Evolutionary conservation across 2,113 vertebrate species (phyloP), one percentile per base, ranked within the genome.

Genomic region (Oreochromis spilurus): DNA sequence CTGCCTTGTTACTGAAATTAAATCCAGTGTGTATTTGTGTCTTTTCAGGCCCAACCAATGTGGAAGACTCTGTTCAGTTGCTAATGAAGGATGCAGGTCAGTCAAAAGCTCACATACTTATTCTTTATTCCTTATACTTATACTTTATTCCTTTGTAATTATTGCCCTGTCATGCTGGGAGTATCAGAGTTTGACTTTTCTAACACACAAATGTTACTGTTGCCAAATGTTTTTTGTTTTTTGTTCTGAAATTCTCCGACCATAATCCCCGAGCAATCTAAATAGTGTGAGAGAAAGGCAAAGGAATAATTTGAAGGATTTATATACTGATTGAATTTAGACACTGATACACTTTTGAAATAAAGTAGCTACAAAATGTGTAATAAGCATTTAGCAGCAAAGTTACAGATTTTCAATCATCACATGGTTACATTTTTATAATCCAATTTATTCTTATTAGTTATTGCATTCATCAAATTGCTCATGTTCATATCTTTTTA

Each of bases 31-130:
- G 3, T 89, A 9, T 75, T 79, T 86, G 58, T 88, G 26, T 82
- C 13, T 87, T 87, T 89, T 11, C 86, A 99, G 98, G 97, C 6
- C 96, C 98, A 57, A 97, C 97, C 43, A 97, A 96, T 57, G 88
- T 98, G 82, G 97, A 98, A 91, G 96, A 99, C 90, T 94, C 96
- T n/a, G 97, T 95, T 94, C 96, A 97, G 92, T 80, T 99, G 88
- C 95, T 98, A 85, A 98, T 99, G 93, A 99, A 99, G 96, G 98
- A 99, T 96, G 98, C 98, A 92, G 98, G 98, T 99, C 96, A 93
- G 92, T 91, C 4, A 65, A 82, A 79, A 12, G 5, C 21, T 77
- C 4, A 26, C 1, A 0, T 11, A 6, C 2, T 26, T 19, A 24
- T 24, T 24, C 24, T 24, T 24, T 24, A 24, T 24, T 24, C 24